phyloP scores from a whole-genome alignment of 2,113 vertebrate species.

The Cisticola juncidis region DNA sequence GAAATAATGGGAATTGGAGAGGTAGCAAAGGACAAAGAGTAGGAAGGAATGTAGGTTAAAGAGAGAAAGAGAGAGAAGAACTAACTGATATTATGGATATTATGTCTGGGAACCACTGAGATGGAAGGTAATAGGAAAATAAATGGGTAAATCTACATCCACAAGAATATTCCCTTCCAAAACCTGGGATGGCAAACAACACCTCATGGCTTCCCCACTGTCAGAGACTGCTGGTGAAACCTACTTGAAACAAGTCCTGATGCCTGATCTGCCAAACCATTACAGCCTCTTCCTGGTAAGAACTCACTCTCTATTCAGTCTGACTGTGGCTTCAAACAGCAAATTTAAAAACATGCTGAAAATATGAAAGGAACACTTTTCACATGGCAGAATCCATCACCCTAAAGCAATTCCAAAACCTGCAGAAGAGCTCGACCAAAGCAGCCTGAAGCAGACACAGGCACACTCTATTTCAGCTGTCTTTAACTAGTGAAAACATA shows the following conservation, averaged over 20 bases:
- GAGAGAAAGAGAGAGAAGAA: background rate
- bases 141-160: background rate
- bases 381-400: background rate
- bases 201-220: background rate
- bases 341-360: background rate
- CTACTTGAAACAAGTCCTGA: background rate
- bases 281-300: background rate
- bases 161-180: background rate
- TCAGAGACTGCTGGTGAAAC: background rate
- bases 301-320: background rate
- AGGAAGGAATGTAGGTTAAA: background rate
- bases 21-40: background rate
- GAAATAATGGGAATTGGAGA: background rate
- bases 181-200: background rate
- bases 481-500: background rate
- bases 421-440: background rate
- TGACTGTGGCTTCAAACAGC: background rate
- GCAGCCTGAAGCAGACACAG: background rate
- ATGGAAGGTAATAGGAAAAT: background rate
- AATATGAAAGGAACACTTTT: background rate
- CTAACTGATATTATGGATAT: background rate
- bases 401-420: background rate
- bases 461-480: background rate
- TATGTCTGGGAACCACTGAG: background rate
- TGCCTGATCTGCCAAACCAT: background rate